These are phyloP conservation scores for Squalus acanthias DNA, from an alignment of 2,797 vertebrate genomes.

Conservation along the genomic window DNA sequence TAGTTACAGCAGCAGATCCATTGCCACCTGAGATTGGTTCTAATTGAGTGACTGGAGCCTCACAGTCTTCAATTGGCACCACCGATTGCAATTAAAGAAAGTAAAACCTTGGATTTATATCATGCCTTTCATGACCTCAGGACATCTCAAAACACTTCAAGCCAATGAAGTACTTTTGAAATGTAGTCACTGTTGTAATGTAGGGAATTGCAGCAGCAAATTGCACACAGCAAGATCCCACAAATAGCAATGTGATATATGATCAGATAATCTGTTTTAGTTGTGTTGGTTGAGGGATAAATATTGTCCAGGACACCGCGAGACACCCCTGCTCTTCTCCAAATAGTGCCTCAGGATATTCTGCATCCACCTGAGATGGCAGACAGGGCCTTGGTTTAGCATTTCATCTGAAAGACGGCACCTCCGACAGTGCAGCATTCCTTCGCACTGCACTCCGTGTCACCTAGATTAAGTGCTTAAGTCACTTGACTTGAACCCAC, in stretches of 20 bases:
- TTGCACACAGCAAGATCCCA: not conserved
- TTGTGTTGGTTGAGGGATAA: not conserved
- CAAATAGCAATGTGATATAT: not conserved
- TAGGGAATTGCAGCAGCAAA: not conserved
- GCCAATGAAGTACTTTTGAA: not conserved
- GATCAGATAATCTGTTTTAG: not conserved
- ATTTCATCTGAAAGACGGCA: not conserved
- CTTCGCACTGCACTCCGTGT: not conserved
- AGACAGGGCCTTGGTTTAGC: not conserved
- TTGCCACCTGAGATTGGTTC: not conserved
- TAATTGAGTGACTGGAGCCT: not conserved
- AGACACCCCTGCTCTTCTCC: not conserved
- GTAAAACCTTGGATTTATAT: not conserved
- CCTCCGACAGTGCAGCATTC: not conserved
- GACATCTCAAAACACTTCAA: not conserved
- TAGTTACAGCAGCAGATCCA: not conserved
- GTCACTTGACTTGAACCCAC: not conserved
- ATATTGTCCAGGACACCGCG: not conserved
- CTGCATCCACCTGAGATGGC: not conserved
- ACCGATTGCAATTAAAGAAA: not conserved
- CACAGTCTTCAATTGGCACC: not conserved
- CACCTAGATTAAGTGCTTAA: not conserved
- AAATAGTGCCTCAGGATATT: not conserved
- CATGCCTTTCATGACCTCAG: not conserved
- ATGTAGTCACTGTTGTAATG: not conserved